These are phyloP conservation scores for Stenichneumon culpator DNA, from an alignment of 2,888 invertebrate species.

Conservation along the genomic window DNA sequence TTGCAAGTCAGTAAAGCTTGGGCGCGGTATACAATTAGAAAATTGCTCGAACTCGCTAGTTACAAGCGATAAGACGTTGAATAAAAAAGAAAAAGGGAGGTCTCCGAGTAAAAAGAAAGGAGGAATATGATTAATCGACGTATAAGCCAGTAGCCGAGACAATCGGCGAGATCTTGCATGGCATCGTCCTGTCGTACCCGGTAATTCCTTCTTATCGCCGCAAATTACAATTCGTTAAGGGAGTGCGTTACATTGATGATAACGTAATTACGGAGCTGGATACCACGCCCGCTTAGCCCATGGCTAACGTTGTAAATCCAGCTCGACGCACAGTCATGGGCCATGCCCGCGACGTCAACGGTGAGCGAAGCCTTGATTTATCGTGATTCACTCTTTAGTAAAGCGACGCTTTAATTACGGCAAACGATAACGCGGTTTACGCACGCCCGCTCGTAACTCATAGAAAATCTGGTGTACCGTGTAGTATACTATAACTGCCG, in stretches of 20 bases:
- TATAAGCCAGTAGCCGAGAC: constrained; percentile 36
- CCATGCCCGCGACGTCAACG: constrained; percentile 42
- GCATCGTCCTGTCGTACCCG: constrained; percentile 63
- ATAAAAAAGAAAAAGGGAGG: neutral
- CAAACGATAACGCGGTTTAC: constrained; percentile 79
- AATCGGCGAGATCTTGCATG: constrained; percentile 63
- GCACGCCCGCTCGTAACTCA: constrained; percentile 77
- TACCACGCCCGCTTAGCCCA: constrained; percentile 43
- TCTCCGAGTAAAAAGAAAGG: constrained; percentile 17
- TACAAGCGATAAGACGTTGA: constrained; percentile 41
- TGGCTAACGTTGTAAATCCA: constrained; percentile 47
- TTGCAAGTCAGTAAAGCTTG: neutral
- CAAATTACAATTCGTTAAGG: constrained; percentile 80
- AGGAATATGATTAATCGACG: constrained; percentile 62
- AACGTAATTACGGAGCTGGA: constrained; percentile 79
- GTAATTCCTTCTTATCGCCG: constrained; percentile 77
- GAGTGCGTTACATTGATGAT: constrained; percentile 78
- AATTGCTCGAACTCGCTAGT: constrained; percentile 31
- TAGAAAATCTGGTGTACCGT: constrained; percentile 75
- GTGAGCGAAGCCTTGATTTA: constrained; percentile 72
- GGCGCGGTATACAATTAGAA: constrained; percentile 32
- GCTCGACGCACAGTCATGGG: constrained; percentile 26
- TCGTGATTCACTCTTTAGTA: constrained; percentile 77
- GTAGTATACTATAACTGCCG: constrained; percentile 12
- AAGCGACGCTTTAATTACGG: constrained; percentile 80